A percentile compares a stretch with the other conserved stretches of the same genome.
phyloP scores from a whole-genome alignment of 2,797 vertebrate genomes.

The Enteromius mattozi region DNA sequence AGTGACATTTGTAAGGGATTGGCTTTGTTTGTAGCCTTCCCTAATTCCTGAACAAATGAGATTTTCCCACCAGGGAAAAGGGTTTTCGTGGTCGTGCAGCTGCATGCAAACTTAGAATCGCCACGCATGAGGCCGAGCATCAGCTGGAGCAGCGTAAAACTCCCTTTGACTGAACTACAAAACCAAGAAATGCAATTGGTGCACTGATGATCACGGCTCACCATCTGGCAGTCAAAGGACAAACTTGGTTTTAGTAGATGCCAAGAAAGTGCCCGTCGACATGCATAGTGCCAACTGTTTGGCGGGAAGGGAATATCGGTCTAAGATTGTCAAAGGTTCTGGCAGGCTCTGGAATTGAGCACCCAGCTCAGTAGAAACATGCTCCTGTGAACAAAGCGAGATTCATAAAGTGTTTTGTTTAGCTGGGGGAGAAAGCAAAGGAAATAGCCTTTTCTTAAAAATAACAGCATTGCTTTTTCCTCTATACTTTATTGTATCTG shows the following conservation, averaged over 20 bases:
- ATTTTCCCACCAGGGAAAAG: conserved; percentile 3
- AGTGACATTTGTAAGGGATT: neutral
- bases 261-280: conserved; percentile 13
- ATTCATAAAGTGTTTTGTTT: neutral
- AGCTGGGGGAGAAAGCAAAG: neutral
- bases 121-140: neutral
- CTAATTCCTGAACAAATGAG: conserved; percentile 1
- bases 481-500: neutral
- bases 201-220: neutral
- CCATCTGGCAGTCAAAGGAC: conserved; percentile 23
- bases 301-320: neutral
- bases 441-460: neutral
- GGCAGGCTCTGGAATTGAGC: neutral
- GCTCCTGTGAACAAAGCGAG: neutral
- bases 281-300: conserved; percentile 9
- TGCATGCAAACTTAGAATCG: neutral
- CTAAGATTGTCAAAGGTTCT: neutral
- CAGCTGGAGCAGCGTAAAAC: neutral
- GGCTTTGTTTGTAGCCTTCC: neutral
- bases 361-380: neutral
- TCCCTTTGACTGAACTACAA: neutral
- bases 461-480: neutral
- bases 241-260: neutral
- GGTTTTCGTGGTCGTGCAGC: neutral
- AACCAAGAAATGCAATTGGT: conserved; percentile 20